phyloP scores from a whole-genome alignment of 2,797 vertebrate species.

The Glyptemys insculpta region DNA sequence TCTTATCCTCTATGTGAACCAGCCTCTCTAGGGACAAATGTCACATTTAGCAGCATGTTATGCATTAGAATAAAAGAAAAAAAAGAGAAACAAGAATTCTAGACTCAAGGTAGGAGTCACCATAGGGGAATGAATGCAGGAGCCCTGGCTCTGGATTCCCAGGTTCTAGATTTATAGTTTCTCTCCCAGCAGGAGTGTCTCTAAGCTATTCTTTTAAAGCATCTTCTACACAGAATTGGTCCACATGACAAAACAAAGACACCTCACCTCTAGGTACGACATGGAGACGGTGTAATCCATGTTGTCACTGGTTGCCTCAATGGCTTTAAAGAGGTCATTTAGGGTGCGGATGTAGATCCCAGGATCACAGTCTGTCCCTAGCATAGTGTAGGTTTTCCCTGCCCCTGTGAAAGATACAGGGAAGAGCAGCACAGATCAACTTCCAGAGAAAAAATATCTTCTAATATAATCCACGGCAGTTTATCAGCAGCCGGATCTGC shows the following conservation, averaged over 20 bases:
- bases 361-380: conserved; percentile 71
- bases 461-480: neutral
- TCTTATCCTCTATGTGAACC: neutral
- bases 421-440: neutral
- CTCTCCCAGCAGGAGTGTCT: neutral
- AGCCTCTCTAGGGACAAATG: neutral
- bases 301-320: conserved; percentile 54
- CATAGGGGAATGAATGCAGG: accelerated
- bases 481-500: neutral
- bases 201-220: neutral
- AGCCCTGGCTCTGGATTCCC: neutral
- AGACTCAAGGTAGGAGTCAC: neutral
- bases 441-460: neutral
- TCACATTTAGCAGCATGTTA: neutral
- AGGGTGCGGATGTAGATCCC: conserved; percentile 79
- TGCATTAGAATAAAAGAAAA: too few relatives aligned
- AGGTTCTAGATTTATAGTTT: neutral
- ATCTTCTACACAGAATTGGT: neutral
- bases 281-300: conserved; percentile 73
- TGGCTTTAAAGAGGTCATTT: conserved; percentile 78
- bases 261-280: conserved; percentile 81
- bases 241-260: neutral
- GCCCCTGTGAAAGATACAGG: conserved; percentile 50
- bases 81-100: neutral
- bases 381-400: conserved; percentile 81